Base-by-base conservation (phyloP, 2,797 vertebrate species). In the Echeneis naucrates region DNA sequence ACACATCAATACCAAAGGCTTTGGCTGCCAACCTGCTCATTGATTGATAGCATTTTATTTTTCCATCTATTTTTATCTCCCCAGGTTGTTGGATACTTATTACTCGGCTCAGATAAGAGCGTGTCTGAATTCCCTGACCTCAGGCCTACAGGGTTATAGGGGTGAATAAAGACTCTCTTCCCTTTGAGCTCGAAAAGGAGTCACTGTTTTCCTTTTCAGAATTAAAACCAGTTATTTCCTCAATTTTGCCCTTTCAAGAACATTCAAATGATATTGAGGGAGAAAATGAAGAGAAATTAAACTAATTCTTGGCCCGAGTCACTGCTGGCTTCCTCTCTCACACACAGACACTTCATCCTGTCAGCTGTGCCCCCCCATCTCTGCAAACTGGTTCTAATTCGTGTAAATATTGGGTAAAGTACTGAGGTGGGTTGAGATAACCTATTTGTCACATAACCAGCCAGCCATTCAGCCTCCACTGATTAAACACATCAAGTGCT, bases 361-460 rank as follows among this genome's bases (percentile, higher is more conserved):
- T 82, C 77, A 83, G 75, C 88, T 81, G 84, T 76, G 59, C 52
- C 21, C 75, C 55, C 57, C 85, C 91, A 90, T 93, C 95, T 94
- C 92, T 95, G 96, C 90, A 97, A 97, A 97, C 94, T 89, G 84
- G 27, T 89, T 90, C 92, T 97, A 97, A 96, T 97, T 97, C 94
- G 92, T 94, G 92, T 94, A 98, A 98, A 99, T 97, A 98, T 92
- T 94, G 91, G 90, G 91, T 94, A 92, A 95, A 96, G 95, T 95
- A 94, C 92, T 90, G 90, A 90, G 93, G 92, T 95, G 90, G 83
- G 79, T 88, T 87, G 86, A 92, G 90, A 96, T 94, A 95, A 96
- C 92, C 93, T 66, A 84, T 89, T 95, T 91, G 84, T 95, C 92
- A 94, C 91, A 92, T 93, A 94, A 92, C 91, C 94, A 93, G 91